Evolutionary conservation across 2,888 invertebrate genomes (phyloP).

Genomic region (Amphipyra tragopoginis): DNA sequence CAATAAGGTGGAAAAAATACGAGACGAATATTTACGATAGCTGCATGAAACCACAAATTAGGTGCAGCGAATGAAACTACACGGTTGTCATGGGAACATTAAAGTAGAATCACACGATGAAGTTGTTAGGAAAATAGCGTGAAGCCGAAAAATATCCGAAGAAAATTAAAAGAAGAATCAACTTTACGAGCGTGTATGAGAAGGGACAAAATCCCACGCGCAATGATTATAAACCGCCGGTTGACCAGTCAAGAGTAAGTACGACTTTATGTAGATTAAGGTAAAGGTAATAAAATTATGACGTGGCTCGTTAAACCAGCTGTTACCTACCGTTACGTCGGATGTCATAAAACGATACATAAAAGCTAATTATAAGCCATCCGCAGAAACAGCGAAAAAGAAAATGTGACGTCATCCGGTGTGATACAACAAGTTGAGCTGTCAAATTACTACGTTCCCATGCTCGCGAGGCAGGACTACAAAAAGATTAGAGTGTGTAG

Average conservation of each 20-base stretch:
- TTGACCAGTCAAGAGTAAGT: conserved; percentile 23
- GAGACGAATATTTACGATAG: conserved; percentile 24
- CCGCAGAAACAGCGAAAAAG: conserved; percentile 60
- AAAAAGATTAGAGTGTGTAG: conserved; percentile 4
- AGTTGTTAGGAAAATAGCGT: conserved; percentile 17
- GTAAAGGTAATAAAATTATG: conserved; percentile 74
- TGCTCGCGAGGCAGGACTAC: conserved; percentile 9
- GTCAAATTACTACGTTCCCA: conserved; percentile 39
- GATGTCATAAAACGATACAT: conserved; percentile 84
- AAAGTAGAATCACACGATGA: conserved; percentile 21
- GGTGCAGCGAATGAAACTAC: conserved; percentile 16
- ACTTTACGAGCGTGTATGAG: conserved; percentile 1
- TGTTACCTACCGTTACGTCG: conserved; percentile 77
- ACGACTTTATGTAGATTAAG: conserved; percentile 60
- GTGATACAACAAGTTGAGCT: conserved; percentile 52
- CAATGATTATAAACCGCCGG: conserved; percentile 4
- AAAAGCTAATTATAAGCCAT: conserved; percentile 82
- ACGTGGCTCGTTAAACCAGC: conserved; percentile 77
- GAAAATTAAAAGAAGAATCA: conserved; percentile 2
- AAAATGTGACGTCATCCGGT: conserved; percentile 55
- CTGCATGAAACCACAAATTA: conserved; percentile 36
- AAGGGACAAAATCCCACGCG: conserved; percentile 1
- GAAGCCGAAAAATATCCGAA: conserved; percentile 9
- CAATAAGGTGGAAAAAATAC: conserved; percentile 16
- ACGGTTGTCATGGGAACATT: conserved; percentile 14